A percentile compares a stretch with the other conserved stretches of the same genome.
These are phyloP conservation scores for Shargacucullia verbasci DNA, from an alignment of 2,888 invertebrate species.

Conservation along the genomic window DNA sequence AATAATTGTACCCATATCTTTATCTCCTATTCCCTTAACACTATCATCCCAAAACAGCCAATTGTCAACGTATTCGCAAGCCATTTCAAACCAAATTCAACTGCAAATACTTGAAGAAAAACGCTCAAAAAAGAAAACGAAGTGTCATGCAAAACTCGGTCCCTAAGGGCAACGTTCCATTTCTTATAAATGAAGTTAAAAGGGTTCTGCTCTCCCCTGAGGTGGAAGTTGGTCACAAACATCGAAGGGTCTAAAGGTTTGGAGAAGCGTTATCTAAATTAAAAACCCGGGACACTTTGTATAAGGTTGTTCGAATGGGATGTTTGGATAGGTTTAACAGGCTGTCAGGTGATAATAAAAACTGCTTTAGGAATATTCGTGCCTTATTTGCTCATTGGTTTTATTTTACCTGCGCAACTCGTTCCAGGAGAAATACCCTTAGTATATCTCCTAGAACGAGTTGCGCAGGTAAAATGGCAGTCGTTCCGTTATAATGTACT, in stretches of 20 bases:
- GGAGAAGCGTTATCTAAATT: constrained; percentile 62
- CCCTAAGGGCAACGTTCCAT: constrained; percentile 73
- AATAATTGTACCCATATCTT: not conserved
- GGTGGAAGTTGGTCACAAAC: constrained; percentile 62
- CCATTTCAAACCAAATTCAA: constrained; percentile 42
- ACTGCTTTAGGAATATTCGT: not conserved
- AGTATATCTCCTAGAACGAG: too few species aligned
- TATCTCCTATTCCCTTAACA: not conserved
- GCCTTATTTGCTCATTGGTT: too few species aligned
- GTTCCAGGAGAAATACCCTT: too few species aligned
- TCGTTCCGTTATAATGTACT: too few species aligned
- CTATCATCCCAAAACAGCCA: constrained; percentile 24
- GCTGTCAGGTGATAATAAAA: not conserved
- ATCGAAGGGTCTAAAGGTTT: constrained; percentile 48
- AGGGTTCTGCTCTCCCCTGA: constrained; percentile 69
- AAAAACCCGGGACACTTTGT: constrained; percentile 54
- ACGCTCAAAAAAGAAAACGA: constrained; percentile 57
- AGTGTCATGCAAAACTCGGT: constrained; percentile 75
- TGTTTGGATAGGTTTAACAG: constrained; percentile 4
- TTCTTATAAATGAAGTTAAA: constrained; percentile 82
- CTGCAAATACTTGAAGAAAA: constrained; percentile 39
- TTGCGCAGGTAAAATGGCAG: too few species aligned
- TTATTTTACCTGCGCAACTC: too few species aligned
- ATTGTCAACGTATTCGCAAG: constrained; percentile 42
- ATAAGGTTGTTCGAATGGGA: constrained; percentile 28